Percentiles rank a stretch among this genome's conserved stretches.
phyloP scores from a whole-genome alignment of 2,113 vertebrate genomes.

The Recurvirostra avosetta region DNA sequence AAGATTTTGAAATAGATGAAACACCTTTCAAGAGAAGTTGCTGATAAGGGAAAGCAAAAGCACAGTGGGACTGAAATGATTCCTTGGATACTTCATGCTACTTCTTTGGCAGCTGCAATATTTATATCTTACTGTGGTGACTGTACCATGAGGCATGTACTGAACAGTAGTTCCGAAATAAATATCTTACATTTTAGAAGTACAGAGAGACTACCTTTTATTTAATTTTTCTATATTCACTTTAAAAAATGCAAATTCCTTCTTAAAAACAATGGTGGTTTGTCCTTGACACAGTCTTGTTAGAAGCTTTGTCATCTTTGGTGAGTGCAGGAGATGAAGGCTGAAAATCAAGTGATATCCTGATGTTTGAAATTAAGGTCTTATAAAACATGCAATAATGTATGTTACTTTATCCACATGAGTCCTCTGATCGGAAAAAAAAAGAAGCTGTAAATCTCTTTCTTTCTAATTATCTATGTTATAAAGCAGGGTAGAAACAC shows the following conservation, averaged over 20 bases:
- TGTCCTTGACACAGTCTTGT: not conserved
- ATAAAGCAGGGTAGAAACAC: not conserved
- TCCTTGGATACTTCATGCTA: not conserved
- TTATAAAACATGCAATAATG: not conserved
- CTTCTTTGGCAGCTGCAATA: not conserved
- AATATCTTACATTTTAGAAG: not conserved
- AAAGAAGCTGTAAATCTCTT: not conserved
- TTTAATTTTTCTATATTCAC: not conserved
- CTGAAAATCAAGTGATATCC: not conserved
- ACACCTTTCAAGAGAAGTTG: not conserved
- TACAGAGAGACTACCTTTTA: not conserved
- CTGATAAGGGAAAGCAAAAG: not conserved
- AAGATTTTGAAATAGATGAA: slow-evolving; percentile 21
- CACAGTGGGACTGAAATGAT: not conserved
- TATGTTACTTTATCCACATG: not conserved
- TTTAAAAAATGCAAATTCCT: not conserved
- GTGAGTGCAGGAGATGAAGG: not conserved
- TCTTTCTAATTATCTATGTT: not conserved
- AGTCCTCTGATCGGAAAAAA: not conserved
- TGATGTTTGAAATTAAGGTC: not conserved
- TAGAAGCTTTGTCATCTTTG: not conserved
- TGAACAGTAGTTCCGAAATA: not conserved
- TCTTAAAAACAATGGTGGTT: not conserved
- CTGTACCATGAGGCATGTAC: not conserved
- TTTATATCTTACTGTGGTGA: not conserved